Base-by-base conservation (phyloP, 2,797 vertebrate genomes). In the Columba guinea region DNA sequence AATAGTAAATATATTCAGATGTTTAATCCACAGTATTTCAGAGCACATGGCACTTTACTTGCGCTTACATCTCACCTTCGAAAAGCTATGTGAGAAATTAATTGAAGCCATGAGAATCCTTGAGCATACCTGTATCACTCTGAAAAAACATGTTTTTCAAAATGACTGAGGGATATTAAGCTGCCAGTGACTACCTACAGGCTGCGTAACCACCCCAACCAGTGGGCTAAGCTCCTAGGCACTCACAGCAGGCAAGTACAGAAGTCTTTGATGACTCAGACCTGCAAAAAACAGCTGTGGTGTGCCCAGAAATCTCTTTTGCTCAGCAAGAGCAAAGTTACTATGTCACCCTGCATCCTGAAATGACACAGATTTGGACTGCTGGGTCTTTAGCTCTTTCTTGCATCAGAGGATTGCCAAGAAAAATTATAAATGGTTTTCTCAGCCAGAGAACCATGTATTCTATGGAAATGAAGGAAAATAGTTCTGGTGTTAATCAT, bases 381-480 rank as follows among this genome's bases (percentile, higher is more conserved):
- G 70, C 37, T 64, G 74, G 68, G 49, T 86, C 82, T 82, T 63
- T 14, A 67, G 26, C 48, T 39, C 18, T 55, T 81, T 84, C 26
- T 92, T 56, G n/a, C 79, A 58, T 75, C 60, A 67, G 63, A 55
- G 19, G 10, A 41, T 91, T 95, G 84, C 87, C 75, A 92, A 68
- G 78, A 93, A 93, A 77, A 93, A 55, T 53, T 22, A 22, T 3
- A 76, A 65, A 41, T 39, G 4, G 19, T 83, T 92, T 70, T 58
- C 39, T 56, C 71, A 75, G 62, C 58, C 58, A 75, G 58, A 78
- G 49, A 85, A 16, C 39, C 52, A 32, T 70, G 76, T 88, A 74
- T 68, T 94, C 67, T 55, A 7, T 83, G 78, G 74, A 91, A 89
- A 83, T 78, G 62, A 86, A 90, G 94, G 80, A 87, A 88, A 78